Percentiles rank a stretch among this genome's conserved stretches.
Conservation (phyloP, 2,113 vertebrate genomes). For the Sander lucioperca region DNA sequence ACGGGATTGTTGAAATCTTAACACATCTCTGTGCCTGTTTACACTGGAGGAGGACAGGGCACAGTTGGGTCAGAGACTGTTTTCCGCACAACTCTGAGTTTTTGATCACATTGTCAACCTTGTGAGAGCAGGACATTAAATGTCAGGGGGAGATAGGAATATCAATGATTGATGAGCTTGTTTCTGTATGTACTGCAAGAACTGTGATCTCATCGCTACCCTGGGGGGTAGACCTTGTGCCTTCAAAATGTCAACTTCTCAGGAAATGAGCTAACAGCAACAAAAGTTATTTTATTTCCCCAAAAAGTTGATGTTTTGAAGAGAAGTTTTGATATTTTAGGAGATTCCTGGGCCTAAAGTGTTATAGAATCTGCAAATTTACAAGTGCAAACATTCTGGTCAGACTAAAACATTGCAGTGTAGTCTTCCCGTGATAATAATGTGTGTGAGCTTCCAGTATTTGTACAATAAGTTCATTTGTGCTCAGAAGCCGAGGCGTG, state of each 20-base stretch:
- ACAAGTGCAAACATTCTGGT: background rate
- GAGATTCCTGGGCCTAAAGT: background rate
- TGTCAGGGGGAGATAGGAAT: conserved; percentile 81
- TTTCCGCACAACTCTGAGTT: conserved; percentile 58
- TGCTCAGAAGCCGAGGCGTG: conserved; percentile 8
- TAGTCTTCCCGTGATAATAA: background rate
- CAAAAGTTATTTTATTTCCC: conserved; percentile 7
- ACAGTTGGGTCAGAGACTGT: conserved; percentile 71
- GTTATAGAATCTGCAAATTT: background rate
- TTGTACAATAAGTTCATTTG: conserved; percentile 28
- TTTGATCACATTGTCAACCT: conserved; percentile 92
- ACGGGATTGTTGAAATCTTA: no score
- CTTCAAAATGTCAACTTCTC: conserved; percentile 57
- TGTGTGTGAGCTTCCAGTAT: conserved; percentile 7
- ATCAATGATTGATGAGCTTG: conserved; percentile 78
- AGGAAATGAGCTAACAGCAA: conserved; percentile 21
- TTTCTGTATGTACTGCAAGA: conserved; percentile 65
- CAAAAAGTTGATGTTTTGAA: conserved; percentile 3
- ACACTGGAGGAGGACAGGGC: conserved; percentile 31
- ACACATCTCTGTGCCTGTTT: conserved; percentile 18
- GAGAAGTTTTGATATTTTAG: background rate
- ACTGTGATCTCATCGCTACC: conserved; percentile 53
- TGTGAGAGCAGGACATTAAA: conserved; percentile 94
- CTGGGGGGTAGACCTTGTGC: conserved; percentile 43
- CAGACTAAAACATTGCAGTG: conserved; percentile 9